Base-by-base conservation (phyloP, 2,113 vertebrate genomes). In the Nothoprocta perdicaria region DNA sequence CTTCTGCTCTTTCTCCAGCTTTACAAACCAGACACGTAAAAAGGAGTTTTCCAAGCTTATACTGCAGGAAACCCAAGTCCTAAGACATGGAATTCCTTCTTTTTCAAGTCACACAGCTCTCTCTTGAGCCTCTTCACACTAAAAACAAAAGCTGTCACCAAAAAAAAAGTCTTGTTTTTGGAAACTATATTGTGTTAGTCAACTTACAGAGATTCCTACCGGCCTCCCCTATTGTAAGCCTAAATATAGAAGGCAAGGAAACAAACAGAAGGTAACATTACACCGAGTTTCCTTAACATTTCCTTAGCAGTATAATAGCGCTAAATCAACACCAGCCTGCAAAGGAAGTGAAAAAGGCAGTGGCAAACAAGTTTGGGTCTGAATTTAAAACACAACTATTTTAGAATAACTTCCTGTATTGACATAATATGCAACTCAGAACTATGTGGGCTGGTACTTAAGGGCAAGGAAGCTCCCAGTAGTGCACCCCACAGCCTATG, bases 181-280 rank as follows among this genome's bases (percentile, higher is more conserved):
- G 27, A 57, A 57, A 57, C 8, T 9, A 53, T 2, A 13, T 14
- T 9, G 35, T 7, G 15, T 60, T 53, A 71, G 45, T 73, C 71
- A 84, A 61, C 52, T 87, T 74, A 3, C 61, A 67, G 24, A 7
- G 15, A 53, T 50, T 88, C 43, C 53, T 81, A 73, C 14, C 40
- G 71, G 48, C 31, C 92, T 76, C 75, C 19, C 4, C 53, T 84
- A 66, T 6, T 7, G 14, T 50, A 50, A 82, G 79, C 69, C 41
- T 71, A 74, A 95, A 93, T 67, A 83, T 14, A 84, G 81, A 82
- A 41, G 5, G 76, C 41, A 84, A 94, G 67, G 84, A 94, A 92
- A 82, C 63, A 82, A 92, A 82, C 55, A 88, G 61, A 91, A 92
- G 71, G 90, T 94, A 90, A 90, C 84, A 62, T 67, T 84, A 82